Evolutionary conservation across 2,113 vertebrate species (phyloP).

Genomic region (Hypocryptadius cinnamomeus): DNA sequence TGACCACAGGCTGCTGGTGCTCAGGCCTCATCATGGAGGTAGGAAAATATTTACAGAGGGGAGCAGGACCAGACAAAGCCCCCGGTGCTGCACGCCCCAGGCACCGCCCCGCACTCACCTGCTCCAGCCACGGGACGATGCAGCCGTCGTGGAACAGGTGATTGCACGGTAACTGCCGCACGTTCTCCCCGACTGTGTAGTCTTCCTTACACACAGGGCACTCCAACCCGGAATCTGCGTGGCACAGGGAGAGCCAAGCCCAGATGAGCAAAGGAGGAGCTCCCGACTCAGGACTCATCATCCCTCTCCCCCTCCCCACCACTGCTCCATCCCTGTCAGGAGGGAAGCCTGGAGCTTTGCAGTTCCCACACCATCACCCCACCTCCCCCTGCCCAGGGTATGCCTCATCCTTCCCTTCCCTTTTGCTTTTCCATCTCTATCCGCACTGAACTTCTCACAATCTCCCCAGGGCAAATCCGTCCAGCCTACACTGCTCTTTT

Average conservation of each 20-base stretch:
- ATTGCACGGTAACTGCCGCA: conserved; percentile 94
- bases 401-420: background rate
- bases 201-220: conserved; percentile 99
- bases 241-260: background rate
- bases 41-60: background rate
- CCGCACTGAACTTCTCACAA: background rate
- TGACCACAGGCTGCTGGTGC: background rate
- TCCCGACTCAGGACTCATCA: rapidly evolving
- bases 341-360: background rate
- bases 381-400: too few relatives aligned
- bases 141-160: conserved; percentile 96
- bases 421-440: background rate
- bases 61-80: background rate
- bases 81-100: background rate
- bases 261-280: background rate
- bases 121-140: conserved; percentile 97
- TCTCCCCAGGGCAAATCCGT: background rate
- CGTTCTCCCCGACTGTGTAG: conserved; percentile 83
- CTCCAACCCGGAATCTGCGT: conserved; percentile 85
- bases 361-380: background rate
- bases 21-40: background rate
- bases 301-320: background rate
- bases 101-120: conserved; percentile 70
- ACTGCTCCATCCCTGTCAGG: background rate
- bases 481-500: background rate